Evolutionary conservation across 2,888 invertebrate species (phyloP).

Genomic region (Magallana nippona): DNA sequence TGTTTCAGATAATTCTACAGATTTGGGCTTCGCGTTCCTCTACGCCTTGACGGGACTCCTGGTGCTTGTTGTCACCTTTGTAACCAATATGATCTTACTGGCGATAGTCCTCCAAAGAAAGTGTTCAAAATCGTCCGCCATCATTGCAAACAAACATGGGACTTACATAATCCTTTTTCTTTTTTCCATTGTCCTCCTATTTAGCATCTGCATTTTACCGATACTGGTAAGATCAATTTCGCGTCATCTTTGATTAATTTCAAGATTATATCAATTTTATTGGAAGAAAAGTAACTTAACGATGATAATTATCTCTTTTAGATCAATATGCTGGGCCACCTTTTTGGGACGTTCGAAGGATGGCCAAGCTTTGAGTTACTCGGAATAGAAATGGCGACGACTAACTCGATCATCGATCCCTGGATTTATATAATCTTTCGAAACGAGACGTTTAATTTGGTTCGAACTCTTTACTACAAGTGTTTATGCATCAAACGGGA

Average conservation of each 20-base stretch:
- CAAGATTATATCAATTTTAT: not conserved
- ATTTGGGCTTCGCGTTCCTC: not conserved
- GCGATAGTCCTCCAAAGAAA: not conserved
- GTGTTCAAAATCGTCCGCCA: not conserved
- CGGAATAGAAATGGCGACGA: not conserved
- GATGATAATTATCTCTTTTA: not conserved
- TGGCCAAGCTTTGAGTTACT: not conserved
- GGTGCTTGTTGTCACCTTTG: not conserved
- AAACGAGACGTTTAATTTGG: not conserved
- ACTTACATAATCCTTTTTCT: not conserved
- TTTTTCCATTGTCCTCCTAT: not conserved
- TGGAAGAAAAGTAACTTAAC: not conserved
- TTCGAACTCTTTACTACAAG: not conserved
- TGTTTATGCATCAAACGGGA: not conserved
- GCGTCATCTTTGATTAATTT: no score
- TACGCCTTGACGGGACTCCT: not conserved
- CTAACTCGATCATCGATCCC: not conserved
- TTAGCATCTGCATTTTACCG: not conserved
- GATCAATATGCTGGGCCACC: not conserved
- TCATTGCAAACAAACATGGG: not conserved
- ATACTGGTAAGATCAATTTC: not conserved
- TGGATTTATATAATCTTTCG: slow-evolving; percentile 15
- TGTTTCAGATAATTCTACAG: not conserved
- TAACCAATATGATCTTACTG: not conserved
- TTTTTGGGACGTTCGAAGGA: not conserved